Base-by-base conservation (phyloP, 2,113 vertebrate species). In the Hepsetus odoe region DNA sequence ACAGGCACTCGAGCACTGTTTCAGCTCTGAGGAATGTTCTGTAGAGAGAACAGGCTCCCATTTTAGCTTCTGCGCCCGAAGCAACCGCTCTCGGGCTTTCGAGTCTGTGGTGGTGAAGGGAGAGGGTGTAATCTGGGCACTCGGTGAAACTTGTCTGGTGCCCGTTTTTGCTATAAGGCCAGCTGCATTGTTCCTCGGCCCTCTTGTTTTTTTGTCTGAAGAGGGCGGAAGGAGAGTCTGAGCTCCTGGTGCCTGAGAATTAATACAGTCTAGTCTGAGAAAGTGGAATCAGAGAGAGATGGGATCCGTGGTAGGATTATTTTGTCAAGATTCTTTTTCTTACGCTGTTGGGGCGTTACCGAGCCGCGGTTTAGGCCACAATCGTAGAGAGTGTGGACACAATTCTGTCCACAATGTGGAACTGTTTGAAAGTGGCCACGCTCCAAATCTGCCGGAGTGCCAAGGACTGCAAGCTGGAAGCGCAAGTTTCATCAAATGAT, bases 21-120 rank as follows among this genome's bases (percentile, higher is more conserved):
- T 72, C 67, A 58, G 67, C 68, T 65, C 80, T 51, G 46, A 49
- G 80, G 62, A 73, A 73, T 82, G 74, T 82, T 56, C 56, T 55
- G 67, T 26, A 65, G 65, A 20, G 44, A 74, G 55, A 3, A 71
- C 62, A 62, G 26, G 51, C 76, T 79, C 56, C 35, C n/a, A n/a
- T 24, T 70, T 74, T 74, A 68, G 32, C 30, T 30, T 58, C 62
- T 20, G 16, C 7, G n/a, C n/a, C n/a, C 70, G 16, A 58, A 44
- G 55, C n/a, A 28, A 62, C 49, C 49, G 55, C 74, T 55, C 46
- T 67, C 44, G 53, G 74, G 53, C 40, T 49, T 76, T 66, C 49
- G 35, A 51, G 68, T 26, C n/a, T 16, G 22, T 22, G 67, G 16
- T n/a, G n/a, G n/a, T n/a, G n/a, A 18, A 40, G 53, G 74, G n/a